These are phyloP conservation scores for Trachelus stipa DNA, from an alignment of 2,888 invertebrate genomes.

Conservation along the genomic window DNA sequence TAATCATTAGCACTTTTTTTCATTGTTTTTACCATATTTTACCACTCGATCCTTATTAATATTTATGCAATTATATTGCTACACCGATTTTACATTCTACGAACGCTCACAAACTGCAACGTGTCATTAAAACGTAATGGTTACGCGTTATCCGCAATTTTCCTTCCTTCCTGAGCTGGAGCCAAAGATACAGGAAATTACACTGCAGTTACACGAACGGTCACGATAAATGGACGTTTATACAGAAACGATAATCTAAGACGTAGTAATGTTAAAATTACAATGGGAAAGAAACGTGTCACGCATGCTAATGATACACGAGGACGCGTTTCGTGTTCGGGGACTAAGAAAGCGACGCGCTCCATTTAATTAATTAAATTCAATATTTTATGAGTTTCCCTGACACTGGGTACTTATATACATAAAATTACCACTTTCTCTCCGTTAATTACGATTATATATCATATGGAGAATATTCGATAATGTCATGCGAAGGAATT, in stretches of 20 bases:
- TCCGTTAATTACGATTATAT: neutral
- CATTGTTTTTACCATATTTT: neutral
- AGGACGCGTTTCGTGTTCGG: neutral
- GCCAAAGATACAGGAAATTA: neutral
- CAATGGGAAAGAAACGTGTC: slow-evolving; percentile 10
- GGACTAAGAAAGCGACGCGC: neutral
- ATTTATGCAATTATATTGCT: neutral
- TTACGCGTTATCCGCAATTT: neutral
- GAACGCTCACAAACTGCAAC: neutral
- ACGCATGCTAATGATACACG: slow-evolving; percentile 15
- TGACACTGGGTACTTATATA: neutral
- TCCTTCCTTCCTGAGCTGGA: neutral
- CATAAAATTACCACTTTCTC: neutral
- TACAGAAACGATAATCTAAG: neutral
- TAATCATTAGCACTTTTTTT: neutral
- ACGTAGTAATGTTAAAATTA: neutral
- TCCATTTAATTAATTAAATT: slow-evolving; percentile 3
- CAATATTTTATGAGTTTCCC: slow-evolving; percentile 1
- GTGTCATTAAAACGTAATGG: neutral
- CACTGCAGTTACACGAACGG: neutral
- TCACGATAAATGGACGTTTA: neutral
- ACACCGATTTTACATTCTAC: neutral
- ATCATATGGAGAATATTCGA: neutral
- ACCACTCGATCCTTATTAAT: neutral
- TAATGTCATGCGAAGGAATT: neutral